Conservation (phyloP, 2,888 invertebrate genomes). For the Physocephala rufipes region DNA sequence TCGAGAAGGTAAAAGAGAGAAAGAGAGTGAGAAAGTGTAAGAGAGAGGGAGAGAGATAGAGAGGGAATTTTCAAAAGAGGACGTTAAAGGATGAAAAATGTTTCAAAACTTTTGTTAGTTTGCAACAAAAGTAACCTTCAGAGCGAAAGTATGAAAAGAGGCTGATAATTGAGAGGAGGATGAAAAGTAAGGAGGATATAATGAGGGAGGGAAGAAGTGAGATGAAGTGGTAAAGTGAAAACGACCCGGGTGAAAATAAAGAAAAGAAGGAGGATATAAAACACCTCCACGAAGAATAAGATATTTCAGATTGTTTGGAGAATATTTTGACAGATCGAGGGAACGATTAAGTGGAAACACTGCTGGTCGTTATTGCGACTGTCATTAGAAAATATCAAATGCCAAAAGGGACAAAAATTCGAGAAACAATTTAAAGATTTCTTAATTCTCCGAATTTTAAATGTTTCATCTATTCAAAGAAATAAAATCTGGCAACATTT, state of each 20-base stretch:
- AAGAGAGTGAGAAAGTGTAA: neutral
- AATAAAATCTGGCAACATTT: too few relatives aligned
- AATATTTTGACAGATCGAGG: too few relatives aligned
- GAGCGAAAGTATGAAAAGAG: neutral
- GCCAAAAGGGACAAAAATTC: too few relatives aligned
- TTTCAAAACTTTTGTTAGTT: neutral
- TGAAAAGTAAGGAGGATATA: too few relatives aligned
- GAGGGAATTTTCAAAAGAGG: neutral
- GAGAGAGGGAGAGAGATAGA: neutral
- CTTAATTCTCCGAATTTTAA: too few relatives aligned
- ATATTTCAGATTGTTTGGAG: too few relatives aligned
- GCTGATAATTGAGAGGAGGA: neutral
- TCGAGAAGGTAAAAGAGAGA: slow-evolving; percentile 57
- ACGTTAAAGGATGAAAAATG: neutral
- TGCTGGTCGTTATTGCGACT: too few relatives aligned
- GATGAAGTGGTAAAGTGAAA: neutral
- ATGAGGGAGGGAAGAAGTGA: neutral
- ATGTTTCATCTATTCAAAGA: too few relatives aligned
- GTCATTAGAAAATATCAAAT: too few relatives aligned
- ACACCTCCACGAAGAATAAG: neutral
- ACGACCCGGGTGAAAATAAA: neutral
- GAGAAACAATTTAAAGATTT: too few relatives aligned
- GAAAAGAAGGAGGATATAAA: neutral
- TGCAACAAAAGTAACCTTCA: too few relatives aligned
- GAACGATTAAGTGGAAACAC: too few relatives aligned